Evolutionary conservation across 2,113 vertebrate species (phyloP), one percentile per base, ranked within the genome.

Genomic region (Aramus guarauna): DNA sequence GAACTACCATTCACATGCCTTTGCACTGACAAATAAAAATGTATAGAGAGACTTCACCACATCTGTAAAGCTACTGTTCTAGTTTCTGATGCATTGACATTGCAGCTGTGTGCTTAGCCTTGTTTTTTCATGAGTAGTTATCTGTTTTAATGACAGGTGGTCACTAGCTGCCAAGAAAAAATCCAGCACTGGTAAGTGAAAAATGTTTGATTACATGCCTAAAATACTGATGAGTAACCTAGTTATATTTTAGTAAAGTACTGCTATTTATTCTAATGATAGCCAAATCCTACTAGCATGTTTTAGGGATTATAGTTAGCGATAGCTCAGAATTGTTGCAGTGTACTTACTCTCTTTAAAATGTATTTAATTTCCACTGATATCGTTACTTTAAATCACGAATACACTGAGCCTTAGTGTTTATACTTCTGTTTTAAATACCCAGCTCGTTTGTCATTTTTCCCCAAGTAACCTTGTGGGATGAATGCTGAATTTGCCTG

Each of bases 101-200:
- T 97, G 92, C 96, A 94, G 96, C 92, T 97, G 95, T 97, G 84
- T 98, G 94, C 90, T 85, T 94, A 96, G 94, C 93, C 92, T 96
- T 97, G 94, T 97, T 96, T 98, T 97, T 94, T 98, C 98, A 98
- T 96, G 90, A 98, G 91, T 64, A 98, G 97, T 98, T 98, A 94
- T 98, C 97, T 99, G 97, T 99, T 98, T 99, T 96, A 92, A 98
- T 98, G 98, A 99, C 99, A 99, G 99, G 99, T 99, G 98, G 99
- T 99, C 99, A 98, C 97, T 97, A 98, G 98, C 98, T 99, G 99
- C 98, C 98, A 99, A 92, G 98, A 98, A 98, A 99, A 98, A 97
- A 99, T 99, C 96, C 98, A 98, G 97, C 99, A 99, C 94, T 99
- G 99, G 99, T 99, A 98, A 99, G 99, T 98, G 95, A 94, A 98